Evolutionary conservation across 2,888 invertebrate species (phyloP).

Genomic region (Spilosoma lubricipeda): DNA sequence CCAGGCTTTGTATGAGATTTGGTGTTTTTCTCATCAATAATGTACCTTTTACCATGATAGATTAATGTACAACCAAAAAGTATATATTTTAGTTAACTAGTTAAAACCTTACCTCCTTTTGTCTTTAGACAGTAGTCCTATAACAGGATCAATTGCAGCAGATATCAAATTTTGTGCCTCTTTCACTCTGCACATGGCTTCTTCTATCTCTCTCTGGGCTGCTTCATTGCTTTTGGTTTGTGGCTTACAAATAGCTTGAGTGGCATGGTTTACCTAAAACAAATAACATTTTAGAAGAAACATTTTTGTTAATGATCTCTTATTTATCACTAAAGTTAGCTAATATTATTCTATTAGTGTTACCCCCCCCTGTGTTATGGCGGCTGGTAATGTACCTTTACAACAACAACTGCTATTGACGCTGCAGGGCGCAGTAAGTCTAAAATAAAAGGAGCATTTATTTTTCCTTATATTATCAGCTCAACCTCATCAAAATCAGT

Average conservation of each 20-base stretch:
- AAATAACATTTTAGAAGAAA: background rate
- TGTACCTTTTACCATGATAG: background rate
- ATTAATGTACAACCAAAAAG: too few species aligned
- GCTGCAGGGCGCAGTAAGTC: too few species aligned
- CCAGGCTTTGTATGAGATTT: too few species aligned
- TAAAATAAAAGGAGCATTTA: too few species aligned
- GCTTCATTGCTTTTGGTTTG: constrained; percentile 98
- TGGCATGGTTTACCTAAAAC: constrained; percentile 93
- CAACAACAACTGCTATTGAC: too few species aligned
- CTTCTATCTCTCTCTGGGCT: constrained; percentile 97
- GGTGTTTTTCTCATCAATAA: too few species aligned
- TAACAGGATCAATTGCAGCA: constrained; percentile 96
- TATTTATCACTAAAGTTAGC: background rate
- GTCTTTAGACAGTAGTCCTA: constrained; percentile 94
- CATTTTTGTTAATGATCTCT: background rate
- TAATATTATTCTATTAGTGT: too few species aligned
- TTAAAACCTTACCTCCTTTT: constrained; percentile 87
- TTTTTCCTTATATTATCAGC: too few species aligned
- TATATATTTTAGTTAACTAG: background rate
- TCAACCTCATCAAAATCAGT: too few species aligned
- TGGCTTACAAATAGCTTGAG: constrained; percentile 96
- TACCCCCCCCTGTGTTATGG: too few species aligned
- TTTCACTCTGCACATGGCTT: constrained; percentile 98
- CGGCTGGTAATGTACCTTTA: too few species aligned
- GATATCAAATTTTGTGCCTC: constrained; percentile 98